Conservation (phyloP, 23 tunicate species). For the Trididemnum clinides region DNA sequence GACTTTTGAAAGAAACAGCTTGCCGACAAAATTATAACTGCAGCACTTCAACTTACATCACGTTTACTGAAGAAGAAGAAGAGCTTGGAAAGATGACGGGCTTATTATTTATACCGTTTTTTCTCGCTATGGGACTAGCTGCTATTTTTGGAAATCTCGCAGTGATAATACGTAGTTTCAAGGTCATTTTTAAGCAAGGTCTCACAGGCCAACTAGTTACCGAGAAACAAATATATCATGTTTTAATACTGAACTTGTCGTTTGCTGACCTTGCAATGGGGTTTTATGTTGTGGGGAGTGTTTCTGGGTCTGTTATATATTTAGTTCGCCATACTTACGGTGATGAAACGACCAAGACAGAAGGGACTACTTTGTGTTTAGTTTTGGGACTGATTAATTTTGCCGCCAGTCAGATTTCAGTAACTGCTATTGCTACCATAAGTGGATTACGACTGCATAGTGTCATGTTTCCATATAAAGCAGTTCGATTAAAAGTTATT, state of each 20-base stretch:
- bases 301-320: background rate
- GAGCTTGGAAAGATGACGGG: too few relatives aligned
- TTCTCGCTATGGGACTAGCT: too few relatives aligned
- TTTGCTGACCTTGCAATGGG: conserved; percentile 34
- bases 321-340: background rate
- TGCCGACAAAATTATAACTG: too few relatives aligned
- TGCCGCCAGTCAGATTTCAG: conserved; percentile 29
- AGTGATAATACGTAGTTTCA: too few relatives aligned
- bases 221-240: conserved; percentile 2
- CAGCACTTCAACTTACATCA: too few relatives aligned
- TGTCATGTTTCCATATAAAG: conserved; percentile 7
- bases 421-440: conserved; percentile 15
- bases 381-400: conserved; percentile 10
- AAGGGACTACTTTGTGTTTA: background rate
- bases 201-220: background rate
- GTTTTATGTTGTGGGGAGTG: background rate
- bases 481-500: background rate
- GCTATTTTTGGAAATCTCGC: too few relatives aligned
- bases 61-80: too few relatives aligned
- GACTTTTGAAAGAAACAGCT: too few relatives aligned
- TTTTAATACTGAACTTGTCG: conserved; percentile 2
- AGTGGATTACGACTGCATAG: background rate
- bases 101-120: too few relatives aligned
- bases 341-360: background rate
- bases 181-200: too few relatives aligned